Evolutionary conservation across 30 jellyfish, hydroid and myxozoan species (phyloP).

Genomic region (Morbakka virulenta): DNA sequence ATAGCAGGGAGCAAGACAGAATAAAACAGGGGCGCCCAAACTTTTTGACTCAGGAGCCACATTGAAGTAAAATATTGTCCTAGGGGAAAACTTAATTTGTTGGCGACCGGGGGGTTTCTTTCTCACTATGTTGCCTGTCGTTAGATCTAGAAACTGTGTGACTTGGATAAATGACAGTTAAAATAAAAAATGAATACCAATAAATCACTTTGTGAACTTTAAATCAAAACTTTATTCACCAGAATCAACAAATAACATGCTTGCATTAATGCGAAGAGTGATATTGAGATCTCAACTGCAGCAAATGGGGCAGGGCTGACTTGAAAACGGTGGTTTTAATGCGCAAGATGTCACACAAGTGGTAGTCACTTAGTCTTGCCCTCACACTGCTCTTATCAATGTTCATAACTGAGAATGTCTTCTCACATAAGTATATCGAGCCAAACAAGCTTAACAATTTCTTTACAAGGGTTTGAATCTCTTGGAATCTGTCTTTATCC

Average conservation of each 20-base stretch:
- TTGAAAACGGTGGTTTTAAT: not conserved
- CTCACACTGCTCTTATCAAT: not conserved
- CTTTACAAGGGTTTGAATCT: not conserved
- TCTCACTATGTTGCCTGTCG: too few species aligned
- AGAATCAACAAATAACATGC: not conserved
- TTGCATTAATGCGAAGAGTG: not conserved
- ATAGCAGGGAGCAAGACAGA: too few species aligned
- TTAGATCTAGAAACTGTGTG: too few species aligned
- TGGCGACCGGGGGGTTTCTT: too few species aligned
- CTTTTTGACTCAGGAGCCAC: too few species aligned
- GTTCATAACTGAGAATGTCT: not conserved
- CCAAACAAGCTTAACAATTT: not conserved
- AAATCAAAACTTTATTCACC: too few species aligned
- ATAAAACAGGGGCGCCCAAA: too few species aligned
- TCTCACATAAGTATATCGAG: not conserved
- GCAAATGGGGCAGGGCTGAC: not conserved
- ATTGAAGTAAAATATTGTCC: too few species aligned
- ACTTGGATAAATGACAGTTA: too few species aligned
- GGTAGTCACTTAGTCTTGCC: not conserved
- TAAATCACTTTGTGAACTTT: too few species aligned
- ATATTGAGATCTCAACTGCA: not conserved
- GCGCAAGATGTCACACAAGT: not conserved
- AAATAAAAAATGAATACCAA: too few species aligned
- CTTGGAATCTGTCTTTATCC: not conserved
- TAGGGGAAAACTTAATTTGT: too few species aligned